Evolutionary conservation across 2,113 vertebrate species (phyloP).

Genomic region (Proteles cristata): DNA sequence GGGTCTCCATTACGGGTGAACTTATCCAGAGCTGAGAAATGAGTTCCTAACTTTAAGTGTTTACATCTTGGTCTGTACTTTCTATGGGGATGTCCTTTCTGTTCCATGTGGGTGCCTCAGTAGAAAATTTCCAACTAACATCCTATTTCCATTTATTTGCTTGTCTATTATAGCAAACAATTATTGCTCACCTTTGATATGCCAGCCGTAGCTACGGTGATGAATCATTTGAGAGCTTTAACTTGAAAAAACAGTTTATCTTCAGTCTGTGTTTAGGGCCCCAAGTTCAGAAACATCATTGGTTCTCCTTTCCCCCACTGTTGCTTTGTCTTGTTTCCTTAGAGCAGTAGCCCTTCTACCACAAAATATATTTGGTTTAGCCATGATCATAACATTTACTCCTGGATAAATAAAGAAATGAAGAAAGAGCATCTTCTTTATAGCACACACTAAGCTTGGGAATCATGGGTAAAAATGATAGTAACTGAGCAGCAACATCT

Average conservation of each 20-base stretch:
- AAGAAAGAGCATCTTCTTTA: not conserved
- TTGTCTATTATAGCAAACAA: slow-evolving; percentile 1
- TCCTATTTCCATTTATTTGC: not conserved
- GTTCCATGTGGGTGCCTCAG: not conserved
- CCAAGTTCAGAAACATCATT: not conserved
- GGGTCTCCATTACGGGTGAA: not conserved
- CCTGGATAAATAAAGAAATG: not conserved
- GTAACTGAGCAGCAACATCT: not conserved
- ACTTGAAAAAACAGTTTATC: not conserved
- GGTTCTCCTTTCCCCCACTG: not conserved
- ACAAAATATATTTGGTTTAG: not conserved
- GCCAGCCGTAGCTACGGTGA: not conserved
- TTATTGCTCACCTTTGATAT: not conserved
- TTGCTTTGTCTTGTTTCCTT: not conserved
- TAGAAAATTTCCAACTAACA: not conserved
- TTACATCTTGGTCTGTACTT: not conserved
- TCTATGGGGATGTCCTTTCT: not conserved
- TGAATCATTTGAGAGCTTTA: not conserved
- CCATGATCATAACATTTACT: not conserved
- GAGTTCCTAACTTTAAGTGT: not conserved
- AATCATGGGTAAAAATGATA: not conserved
- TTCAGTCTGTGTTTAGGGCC: not conserved
- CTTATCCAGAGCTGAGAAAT: not conserved
- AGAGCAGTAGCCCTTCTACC: not conserved
- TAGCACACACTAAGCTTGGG: not conserved